Conservation (phyloP, 2,888 invertebrate species). For the Pollenia labialis region DNA sequence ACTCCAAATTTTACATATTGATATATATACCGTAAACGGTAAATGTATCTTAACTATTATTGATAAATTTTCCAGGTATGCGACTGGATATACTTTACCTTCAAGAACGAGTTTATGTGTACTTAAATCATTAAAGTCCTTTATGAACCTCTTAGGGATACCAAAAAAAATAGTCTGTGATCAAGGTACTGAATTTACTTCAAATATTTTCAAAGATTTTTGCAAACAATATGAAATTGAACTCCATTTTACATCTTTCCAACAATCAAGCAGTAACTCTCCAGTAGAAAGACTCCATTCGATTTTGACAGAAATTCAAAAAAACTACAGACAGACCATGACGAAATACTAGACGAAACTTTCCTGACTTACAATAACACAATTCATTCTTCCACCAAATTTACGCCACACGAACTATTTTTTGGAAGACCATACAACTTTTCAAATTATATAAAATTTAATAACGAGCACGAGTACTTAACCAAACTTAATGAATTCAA, state of each 20-base stretch:
- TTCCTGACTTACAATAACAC: slow-evolving; percentile 40
- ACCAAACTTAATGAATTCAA: neutral
- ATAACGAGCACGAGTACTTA: slow-evolving; percentile 23
- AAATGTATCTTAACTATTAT: slow-evolving; percentile 56
- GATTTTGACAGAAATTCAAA: neutral
- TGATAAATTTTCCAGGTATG: slow-evolving; percentile 44
- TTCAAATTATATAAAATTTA: neutral
- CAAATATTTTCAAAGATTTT: no score
- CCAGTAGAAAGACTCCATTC: slow-evolving; percentile 44
- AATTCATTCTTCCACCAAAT: slow-evolving; percentile 30
- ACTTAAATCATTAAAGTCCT: no score
- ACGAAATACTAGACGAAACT: neutral
- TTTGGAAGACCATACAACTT: no score
- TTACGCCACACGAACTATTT: slow-evolving; percentile 20
- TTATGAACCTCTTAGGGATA: no score
- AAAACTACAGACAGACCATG: neutral
- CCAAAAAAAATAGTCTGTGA: no score
- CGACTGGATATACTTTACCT: slow-evolving; percentile 54
- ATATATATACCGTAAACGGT: slow-evolving; percentile 62
- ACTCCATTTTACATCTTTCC: no score
- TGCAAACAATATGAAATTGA: no score
- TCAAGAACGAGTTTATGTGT: no score
- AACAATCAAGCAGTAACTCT: slow-evolving; percentile 45
- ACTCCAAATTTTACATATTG: slow-evolving; percentile 50
- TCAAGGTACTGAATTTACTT: no score